phyloP scores from a whole-genome alignment of 2,797 vertebrate genomes.

The Ciconia nigra region DNA sequence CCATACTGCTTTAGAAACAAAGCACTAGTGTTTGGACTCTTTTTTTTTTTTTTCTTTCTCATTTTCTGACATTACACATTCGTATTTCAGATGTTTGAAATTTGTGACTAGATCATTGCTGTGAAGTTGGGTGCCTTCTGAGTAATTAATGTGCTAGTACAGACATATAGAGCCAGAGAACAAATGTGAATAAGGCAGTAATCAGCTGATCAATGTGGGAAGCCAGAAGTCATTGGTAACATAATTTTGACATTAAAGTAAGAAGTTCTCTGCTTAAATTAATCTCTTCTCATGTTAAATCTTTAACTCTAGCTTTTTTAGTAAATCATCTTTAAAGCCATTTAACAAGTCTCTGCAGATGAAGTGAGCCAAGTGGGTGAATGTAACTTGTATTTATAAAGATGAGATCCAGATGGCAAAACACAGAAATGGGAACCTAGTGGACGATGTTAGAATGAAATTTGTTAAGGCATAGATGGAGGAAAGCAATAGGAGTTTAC shows the following conservation, averaged over 20 bases:
- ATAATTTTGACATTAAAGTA: slow-evolving; percentile 20
- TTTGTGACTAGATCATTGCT: neutral
- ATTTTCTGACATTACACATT: neutral
- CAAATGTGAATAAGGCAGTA: slow-evolving; percentile 14
- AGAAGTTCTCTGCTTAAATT: slow-evolving; percentile 36
- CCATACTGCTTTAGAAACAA: slow-evolving; percentile 4
- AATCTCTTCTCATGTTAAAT: slow-evolving; percentile 45
- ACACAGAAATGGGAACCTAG: neutral
- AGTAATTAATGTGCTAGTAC: neutral
- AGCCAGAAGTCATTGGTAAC: slow-evolving; percentile 24
- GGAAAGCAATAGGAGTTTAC: neutral
- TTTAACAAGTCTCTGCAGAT: slow-evolving; percentile 50
- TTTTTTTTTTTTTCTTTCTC: neutral
- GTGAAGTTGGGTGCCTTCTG: neutral
- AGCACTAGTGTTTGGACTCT: neutral
- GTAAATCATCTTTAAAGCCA: slow-evolving; percentile 60
- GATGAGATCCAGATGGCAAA: slow-evolving; percentile 64
- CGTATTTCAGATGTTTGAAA: neutral
- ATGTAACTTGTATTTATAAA: slow-evolving; percentile 34
- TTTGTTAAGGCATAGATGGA: neutral
- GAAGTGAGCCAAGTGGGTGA: slow-evolving; percentile 37
- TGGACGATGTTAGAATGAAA: neutral
- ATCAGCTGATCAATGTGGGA: slow-evolving; percentile 17
- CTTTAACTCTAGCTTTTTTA: slow-evolving; percentile 55
- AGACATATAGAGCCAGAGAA: slow-evolving; percentile 15